Evolutionary conservation across 2,113 vertebrate species (phyloP), one percentile per base, ranked within the genome.

Genomic region (Macrotus californicus): DNA sequence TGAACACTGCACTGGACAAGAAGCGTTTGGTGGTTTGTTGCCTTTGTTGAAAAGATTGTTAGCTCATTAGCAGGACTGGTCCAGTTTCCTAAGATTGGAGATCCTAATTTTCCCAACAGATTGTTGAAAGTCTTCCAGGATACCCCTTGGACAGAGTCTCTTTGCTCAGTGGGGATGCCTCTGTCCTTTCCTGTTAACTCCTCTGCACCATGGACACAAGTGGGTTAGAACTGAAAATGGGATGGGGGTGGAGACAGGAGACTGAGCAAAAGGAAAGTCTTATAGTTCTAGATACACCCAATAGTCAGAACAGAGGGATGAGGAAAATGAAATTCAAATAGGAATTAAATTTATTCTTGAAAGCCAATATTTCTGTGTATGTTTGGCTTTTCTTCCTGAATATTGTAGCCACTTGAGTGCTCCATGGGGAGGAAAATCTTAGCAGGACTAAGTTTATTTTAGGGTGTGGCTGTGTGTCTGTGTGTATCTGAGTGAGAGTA

Each of bases 341-440:
- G 72, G 59, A 95, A 93, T 85, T 83, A 77, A 77, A 92, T 90
- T 29, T 75, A 29, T 85, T 61, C 34, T 43, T 89, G 26, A 76
- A 59, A 87, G 83, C n/a, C 36, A 16, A 39, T 59, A 73, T 95
- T 46, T 79, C 54, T 61, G 15, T 67, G 41, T 82, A 14, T 69
- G 72, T 93, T 97, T 87, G 61, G 0, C 39, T 97, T 92, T 94
- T 66, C 77, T 69, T 75, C 41, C 79, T 96, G 88, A 95, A 93
- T 93, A 84, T 73, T 92, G 14, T 93, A 83, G 80, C 52, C 80
- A 67, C 75, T 89, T 81, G 36, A 82, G 26, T 91, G n/a, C 6
- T 34, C 67, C 61, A n/a, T 3, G 18, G 84, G 31, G 43, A 87
- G 64, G 76, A 69, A 56, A 73, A 92, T 73, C 89, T 84, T 82